A percentile compares a stretch with the other conserved stretches of the same genome.
phyloP scores from a whole-genome alignment of 2,797 vertebrate species.

The Coregonus ussuriensis region DNA sequence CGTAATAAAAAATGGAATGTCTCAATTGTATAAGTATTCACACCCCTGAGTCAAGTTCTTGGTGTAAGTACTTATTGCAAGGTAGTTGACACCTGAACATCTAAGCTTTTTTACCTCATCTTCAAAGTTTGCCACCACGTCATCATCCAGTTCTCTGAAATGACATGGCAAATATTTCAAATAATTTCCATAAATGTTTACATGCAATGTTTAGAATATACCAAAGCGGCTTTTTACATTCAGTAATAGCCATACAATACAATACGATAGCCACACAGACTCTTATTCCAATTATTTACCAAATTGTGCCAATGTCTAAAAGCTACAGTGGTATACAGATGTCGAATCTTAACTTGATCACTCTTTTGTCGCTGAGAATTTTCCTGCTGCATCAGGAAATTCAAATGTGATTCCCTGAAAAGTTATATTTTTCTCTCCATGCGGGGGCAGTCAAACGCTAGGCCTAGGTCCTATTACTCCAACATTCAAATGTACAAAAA shows the following conservation, averaged over 20 bases:
- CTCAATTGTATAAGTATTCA: not conserved
- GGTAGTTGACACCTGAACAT: not conserved
- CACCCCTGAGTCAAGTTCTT: not conserved
- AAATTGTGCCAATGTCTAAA: not conserved
- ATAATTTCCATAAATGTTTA: not conserved
- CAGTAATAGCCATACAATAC: not conserved
- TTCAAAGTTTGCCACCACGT: constrained; percentile 71
- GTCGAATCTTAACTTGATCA: no score
- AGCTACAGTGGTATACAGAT: no score
- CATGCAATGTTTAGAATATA: not conserved
- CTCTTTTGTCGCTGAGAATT: no score
- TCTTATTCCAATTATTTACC: not conserved
- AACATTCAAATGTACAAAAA: no score
- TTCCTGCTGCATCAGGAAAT: no score
- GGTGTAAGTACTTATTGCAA: not conserved
- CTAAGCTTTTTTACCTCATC: constrained; percentile 76
- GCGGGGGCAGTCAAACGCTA: no score
- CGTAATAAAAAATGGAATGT: not conserved
- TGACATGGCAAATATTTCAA: constrained; percentile 1
- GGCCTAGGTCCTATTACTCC: no score
- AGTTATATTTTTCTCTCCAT: no score
- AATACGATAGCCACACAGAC: not conserved
- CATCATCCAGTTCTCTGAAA: constrained; percentile 85
- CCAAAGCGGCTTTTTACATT: not conserved
- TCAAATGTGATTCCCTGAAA: no score